Percentiles rank a stretch among this genome's conserved stretches.
These are phyloP conservation scores for Caracal caracal DNA, from an alignment of 2,113 vertebrate genomes.

Conservation along the genomic window DNA sequence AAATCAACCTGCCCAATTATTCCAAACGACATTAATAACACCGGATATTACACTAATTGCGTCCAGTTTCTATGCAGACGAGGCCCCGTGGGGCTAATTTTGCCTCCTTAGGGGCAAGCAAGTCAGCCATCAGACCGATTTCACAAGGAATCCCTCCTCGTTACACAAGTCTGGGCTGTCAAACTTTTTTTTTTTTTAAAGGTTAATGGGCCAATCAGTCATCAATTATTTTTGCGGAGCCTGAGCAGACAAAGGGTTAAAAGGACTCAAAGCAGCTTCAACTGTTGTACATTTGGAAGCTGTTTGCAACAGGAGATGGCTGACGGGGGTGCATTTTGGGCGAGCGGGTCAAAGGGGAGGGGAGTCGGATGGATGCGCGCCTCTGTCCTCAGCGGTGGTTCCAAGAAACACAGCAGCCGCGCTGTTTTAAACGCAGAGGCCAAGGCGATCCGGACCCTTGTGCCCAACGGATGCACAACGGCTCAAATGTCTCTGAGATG, in stretches of 20 bases:
- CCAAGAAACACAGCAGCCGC: fast-evolving
- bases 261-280: conserved; percentile 75
- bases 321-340: conserved; percentile 62
- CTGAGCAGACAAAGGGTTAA: conserved; percentile 86
- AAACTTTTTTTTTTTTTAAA: conserved; percentile 85
- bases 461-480: fast-evolving
- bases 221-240: conserved; percentile 87
- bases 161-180: conserved; percentile 85
- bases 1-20: conserved; percentile 90
- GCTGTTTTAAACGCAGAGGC: background rate
- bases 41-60: conserved; percentile 88
- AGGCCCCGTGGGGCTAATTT: conserved; percentile 85
- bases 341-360: background rate
- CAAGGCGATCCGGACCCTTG: fast-evolving
- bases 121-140: conserved; percentile 82
- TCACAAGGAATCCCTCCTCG: conserved; percentile 86
- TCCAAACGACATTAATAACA: conserved; percentile 87
- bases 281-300: conserved; percentile 84
- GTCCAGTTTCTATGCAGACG: conserved; percentile 90
- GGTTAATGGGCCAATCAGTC: conserved; percentile 94
- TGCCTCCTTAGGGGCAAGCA: conserved; percentile 83
- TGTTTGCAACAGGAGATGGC: conserved; percentile 81
- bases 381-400: fast-evolving
- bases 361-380: fast-evolving
- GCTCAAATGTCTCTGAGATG: fast-evolving